These are phyloP conservation scores for Eumeta japonica DNA, from an alignment of 1,140 invertebrate genomes.

Conservation along the genomic window DNA sequence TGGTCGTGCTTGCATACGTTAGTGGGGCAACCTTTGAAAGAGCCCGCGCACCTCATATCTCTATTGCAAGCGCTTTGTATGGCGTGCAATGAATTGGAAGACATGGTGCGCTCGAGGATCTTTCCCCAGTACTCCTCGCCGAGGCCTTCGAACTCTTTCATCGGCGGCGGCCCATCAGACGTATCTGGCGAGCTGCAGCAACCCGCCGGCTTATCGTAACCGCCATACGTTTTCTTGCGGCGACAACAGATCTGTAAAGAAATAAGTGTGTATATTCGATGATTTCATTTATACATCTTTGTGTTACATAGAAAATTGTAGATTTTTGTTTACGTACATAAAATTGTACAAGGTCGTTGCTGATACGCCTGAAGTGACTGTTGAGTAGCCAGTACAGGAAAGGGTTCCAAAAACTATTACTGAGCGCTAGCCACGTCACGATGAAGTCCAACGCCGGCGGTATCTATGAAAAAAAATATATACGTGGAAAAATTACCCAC, in stretches of 20 bases:
- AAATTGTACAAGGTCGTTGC: slow-evolving; percentile 70
- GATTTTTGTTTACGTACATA: slow-evolving; percentile 61
- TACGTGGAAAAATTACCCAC: too few relatives aligned
- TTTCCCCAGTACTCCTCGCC: slow-evolving; percentile 78
- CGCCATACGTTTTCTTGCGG: slow-evolving; percentile 38
- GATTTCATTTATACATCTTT: slow-evolving; percentile 1
- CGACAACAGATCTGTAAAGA: slow-evolving; percentile 46
- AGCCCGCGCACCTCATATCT: slow-evolving; percentile 45
- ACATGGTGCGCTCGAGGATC: slow-evolving; percentile 70
- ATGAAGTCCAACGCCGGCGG: slow-evolving; percentile 78
- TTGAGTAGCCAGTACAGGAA: slow-evolving; percentile 85
- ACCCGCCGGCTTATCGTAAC: slow-evolving; percentile 46
- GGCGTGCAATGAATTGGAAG: slow-evolving; percentile 66
- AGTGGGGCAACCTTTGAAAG: slow-evolving; percentile 46
- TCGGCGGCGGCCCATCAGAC: slow-evolving; percentile 51
- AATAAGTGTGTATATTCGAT: slow-evolving; percentile 11
- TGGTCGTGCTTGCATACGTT: slow-evolving; percentile 38
- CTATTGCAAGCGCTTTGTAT: slow-evolving; percentile 61
- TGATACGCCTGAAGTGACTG: slow-evolving; percentile 78
- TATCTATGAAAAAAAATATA: slow-evolving; percentile 58
- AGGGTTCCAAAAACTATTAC: slow-evolving; percentile 85
- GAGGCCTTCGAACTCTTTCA: slow-evolving; percentile 66
- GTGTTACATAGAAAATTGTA: background rate
- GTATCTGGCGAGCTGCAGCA: slow-evolving; percentile 49
- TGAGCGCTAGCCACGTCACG: slow-evolving; percentile 81